Base-by-base conservation (phyloP, 2,888 invertebrate species). In the Linnaemya vulpina region DNA sequence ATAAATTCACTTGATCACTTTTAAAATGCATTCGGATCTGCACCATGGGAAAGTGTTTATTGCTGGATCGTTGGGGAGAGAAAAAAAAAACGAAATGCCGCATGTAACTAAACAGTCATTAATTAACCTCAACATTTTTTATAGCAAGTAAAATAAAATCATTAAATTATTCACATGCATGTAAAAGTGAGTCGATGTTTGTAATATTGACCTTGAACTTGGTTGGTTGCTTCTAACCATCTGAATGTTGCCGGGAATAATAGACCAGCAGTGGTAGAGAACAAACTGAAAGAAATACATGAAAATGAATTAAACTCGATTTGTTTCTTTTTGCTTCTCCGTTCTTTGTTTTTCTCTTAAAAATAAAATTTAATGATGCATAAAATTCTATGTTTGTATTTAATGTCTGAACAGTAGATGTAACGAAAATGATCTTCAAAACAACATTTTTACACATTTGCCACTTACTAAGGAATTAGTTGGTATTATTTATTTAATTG, bases 181-280 rank as follows among this genome's bases (percentile, higher is more conserved):
- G 25, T 30, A 67, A 67, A 71, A 58, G n/a, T 38, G 25, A 80
- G 17, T 25, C 40, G 49, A 58, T 46, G 25, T 63, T 76, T 71
- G 58, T 68, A 60, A 67, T 62, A 77, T 75, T 78, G 82, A 85
- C 85, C 85, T 85, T 85, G 85, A 85, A 85, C 85, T 82, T 82
- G 74, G 38, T 49, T 17, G 15, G 1, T 17, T 78, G 55, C 20
- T 10, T 80, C 15, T 81, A 81, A 70, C 63, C 49, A 62, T 11
- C 73, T 63, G 46, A 65, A 79, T 49, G 17, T 70, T 65, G 77
- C 49, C 51, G 13, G 17, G 38, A 46, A 40, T 9, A 9, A 13
- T 38, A n/a, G 46, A 68, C 58, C 9, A 20, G 15, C 13, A 25
- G 17, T 20, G 15, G 17, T 4, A 62, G 62, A 49, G 51, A 35